phyloP scores from a whole-genome alignment of 1,140 invertebrate genomes.

The Drosophila ironensis region DNA sequence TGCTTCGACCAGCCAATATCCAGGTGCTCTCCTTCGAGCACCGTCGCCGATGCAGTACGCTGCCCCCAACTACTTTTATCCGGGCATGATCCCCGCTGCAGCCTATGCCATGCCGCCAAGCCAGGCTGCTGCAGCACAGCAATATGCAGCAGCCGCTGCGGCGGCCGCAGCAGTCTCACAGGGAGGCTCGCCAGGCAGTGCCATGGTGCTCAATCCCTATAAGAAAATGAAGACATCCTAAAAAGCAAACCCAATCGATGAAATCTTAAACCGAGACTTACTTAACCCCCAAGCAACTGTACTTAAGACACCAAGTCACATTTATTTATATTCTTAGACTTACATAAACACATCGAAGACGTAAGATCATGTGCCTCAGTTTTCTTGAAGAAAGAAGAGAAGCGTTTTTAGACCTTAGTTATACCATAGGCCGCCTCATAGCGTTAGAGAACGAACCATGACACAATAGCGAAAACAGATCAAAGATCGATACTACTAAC shows the following conservation, averaged over 20 bases:
- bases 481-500: slow-evolving; percentile 33
- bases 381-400: slow-evolving; percentile 28
- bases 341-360: slow-evolving; percentile 55
- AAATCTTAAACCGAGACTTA: too few species aligned
- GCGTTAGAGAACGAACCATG: slow-evolving; percentile 31
- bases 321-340: slow-evolving; percentile 26
- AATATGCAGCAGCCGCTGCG: slow-evolving; percentile 59
- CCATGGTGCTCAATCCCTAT: slow-evolving; percentile 89
- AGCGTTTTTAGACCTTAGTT: slow-evolving; percentile 42
- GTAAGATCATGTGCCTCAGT: slow-evolving; percentile 72
- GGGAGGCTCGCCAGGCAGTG: slow-evolving; percentile 82
- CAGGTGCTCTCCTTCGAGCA: slow-evolving; percentile 39
- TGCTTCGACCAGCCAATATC: slow-evolving; percentile 12
- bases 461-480: slow-evolving; percentile 14
- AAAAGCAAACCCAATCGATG: slow-evolving; percentile 55
- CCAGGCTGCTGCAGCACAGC: slow-evolving; percentile 48
- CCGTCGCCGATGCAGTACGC: slow-evolving; percentile 58
- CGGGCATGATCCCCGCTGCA: slow-evolving; percentile 61
- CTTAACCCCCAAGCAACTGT: slow-evolving; percentile 29
- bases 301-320: slow-evolving; percentile 53
- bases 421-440: slow-evolving; percentile 41
- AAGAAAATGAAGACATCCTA: slow-evolving; percentile 95
- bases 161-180: slow-evolving; percentile 61
- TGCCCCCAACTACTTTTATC: slow-evolving; percentile 68
- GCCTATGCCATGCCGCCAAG: slow-evolving; percentile 59